These are phyloP conservation scores for Monochamus alternatus DNA, from an alignment of 2,888 invertebrate species.

Conservation along the genomic window DNA sequence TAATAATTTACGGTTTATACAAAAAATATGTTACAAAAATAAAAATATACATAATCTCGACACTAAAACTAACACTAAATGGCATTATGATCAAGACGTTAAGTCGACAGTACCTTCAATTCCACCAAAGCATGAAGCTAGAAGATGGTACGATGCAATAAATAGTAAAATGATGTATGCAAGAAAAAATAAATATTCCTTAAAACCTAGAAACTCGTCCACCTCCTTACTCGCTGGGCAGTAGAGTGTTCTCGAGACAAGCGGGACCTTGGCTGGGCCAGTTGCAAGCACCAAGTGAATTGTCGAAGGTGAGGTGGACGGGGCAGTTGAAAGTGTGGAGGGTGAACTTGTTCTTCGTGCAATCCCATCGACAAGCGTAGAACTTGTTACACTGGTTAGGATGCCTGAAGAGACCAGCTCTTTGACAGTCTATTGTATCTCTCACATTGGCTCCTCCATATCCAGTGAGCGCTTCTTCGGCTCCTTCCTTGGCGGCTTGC, in stretches of 20 bases:
- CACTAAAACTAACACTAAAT: conserved; percentile 22
- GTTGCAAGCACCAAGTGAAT: conserved; percentile 84
- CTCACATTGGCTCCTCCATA: conserved; percentile 75
- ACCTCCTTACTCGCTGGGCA: conserved; percentile 63
- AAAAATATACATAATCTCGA: conserved; percentile 41
- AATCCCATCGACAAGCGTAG: conserved; percentile 87
- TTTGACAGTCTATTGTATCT: conserved; percentile 76
- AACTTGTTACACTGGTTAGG: conserved; percentile 87
- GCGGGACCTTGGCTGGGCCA: conserved; percentile 88
- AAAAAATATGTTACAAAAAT: conserved; percentile 40
- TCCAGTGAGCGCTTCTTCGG: conserved; percentile 66
- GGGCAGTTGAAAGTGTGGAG: conserved; percentile 86
- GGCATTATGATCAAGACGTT: conserved; percentile 16
- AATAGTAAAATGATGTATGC: conserved; percentile 50
- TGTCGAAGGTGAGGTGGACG: conserved; percentile 84
- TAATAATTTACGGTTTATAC: conserved; percentile 34
- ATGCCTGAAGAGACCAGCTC: conserved; percentile 79
- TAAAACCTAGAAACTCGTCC: conserved; percentile 24
- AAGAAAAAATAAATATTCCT: conserved; percentile 33
- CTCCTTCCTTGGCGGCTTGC: conserved; percentile 65
- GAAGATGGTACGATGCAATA: conserved; percentile 51
- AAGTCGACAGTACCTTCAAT: conserved; percentile 17
- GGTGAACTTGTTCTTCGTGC: conserved; percentile 82
- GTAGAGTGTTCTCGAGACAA: conserved; percentile 79
- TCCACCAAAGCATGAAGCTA: conserved; percentile 33